Evolutionary conservation across 2,888 invertebrate genomes (phyloP).

Genomic region (Pycnomerus fuliginosus): DNA sequence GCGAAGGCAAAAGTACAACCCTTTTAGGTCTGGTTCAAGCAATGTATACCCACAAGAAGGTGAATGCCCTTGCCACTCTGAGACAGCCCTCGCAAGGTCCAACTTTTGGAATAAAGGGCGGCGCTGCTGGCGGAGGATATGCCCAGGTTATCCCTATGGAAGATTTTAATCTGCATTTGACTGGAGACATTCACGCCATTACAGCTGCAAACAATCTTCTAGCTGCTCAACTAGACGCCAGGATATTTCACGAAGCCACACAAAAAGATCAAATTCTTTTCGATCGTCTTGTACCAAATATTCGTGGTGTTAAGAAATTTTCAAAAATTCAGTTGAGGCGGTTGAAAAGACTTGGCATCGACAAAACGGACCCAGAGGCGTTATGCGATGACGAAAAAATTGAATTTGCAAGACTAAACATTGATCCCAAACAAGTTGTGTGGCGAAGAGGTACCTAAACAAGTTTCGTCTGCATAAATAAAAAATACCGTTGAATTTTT

Average conservation of each 20-base stretch:
- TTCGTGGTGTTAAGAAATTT: constrained; percentile 79
- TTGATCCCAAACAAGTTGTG: constrained; percentile 85
- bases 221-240: constrained; percentile 95
- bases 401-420: constrained; percentile 82
- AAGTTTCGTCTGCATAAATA: too few relatives aligned
- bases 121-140: constrained; percentile 96
- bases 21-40: constrained; percentile 92
- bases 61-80: constrained; percentile 90
- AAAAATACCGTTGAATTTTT: too few relatives aligned
- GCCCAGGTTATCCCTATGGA: constrained; percentile 98
- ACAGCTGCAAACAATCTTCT: constrained; percentile 95
- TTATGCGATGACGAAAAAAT: constrained; percentile 77
- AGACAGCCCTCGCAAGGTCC: constrained; percentile 98
- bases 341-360: constrained; percentile 72
- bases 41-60: constrained; percentile 76
- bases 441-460: constrained; percentile 94
- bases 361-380: constrained; percentile 78
- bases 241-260: constrained; percentile 95
- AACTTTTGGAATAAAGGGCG: constrained; percentile 93
- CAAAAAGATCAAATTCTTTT: constrained; percentile 85
- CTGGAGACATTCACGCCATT: constrained; percentile 98
- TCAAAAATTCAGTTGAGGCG: constrained; percentile 83
- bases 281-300: constrained; percentile 81
- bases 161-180: constrained; percentile 97
- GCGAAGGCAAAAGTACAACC: constrained; percentile 98